Percentiles rank a stretch among this genome's conserved stretches.
These are phyloP conservation scores for Sturmia bella DNA, from an alignment of 2,888 invertebrate species.

Conservation along the genomic window DNA sequence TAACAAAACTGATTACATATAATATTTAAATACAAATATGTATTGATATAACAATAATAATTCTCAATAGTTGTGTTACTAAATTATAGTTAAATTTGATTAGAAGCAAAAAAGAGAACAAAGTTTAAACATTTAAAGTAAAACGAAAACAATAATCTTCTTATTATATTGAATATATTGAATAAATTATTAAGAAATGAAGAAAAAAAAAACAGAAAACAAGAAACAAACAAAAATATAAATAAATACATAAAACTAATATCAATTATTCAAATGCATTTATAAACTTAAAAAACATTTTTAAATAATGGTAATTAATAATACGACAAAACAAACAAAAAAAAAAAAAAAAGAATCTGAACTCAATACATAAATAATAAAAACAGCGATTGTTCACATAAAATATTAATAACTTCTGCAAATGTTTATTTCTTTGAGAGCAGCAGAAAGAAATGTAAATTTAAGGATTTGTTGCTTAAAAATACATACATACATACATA, in stretches of 20 bases:
- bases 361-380: slow-evolving; percentile 50
- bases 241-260: slow-evolving; percentile 70
- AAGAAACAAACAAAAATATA: slow-evolving; percentile 50
- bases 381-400: slow-evolving; percentile 71
- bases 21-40: neutral
- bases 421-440: slow-evolving; percentile 12
- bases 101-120: slow-evolving; percentile 56
- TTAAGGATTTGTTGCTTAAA: neutral
- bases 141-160: slow-evolving; percentile 69
- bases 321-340: slow-evolving; percentile 9
- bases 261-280: slow-evolving; percentile 81
- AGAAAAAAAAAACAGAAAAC: slow-evolving; percentile 31
- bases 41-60: slow-evolving; percentile 64
- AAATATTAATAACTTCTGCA: slow-evolving; percentile 34
- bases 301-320: slow-evolving; percentile 62
- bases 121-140: slow-evolving; percentile 70
- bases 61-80: slow-evolving; percentile 78
- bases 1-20: slow-evolving; percentile 33
- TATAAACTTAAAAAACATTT: slow-evolving; percentile 71
- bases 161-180: slow-evolving; percentile 70
- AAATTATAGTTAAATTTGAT: slow-evolving; percentile 77
- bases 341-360: slow-evolving; percentile 20
- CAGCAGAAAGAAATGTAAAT: neutral
- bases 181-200: slow-evolving; percentile 62
- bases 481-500: neutral